Percentiles rank a stretch among this genome's conserved stretches.
Conservation (phyloP, 2,888 invertebrate genomes). For the Heterodera filipjevi region DNA sequence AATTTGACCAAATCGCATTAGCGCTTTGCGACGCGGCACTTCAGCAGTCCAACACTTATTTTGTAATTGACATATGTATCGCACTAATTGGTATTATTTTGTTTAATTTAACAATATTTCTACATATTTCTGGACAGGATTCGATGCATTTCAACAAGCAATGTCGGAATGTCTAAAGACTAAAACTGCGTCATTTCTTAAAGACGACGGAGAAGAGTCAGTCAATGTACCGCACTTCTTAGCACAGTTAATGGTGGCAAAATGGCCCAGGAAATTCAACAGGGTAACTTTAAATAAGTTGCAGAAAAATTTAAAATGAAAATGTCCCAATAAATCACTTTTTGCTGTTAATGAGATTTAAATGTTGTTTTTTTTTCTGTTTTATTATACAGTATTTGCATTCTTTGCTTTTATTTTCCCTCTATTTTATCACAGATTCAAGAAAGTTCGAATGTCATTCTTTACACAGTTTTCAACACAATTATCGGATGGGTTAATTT, state of each 20-base stretch:
- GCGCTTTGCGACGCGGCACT: constrained; percentile 36
- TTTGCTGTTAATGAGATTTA: no score
- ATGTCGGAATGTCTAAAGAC: constrained; percentile 21
- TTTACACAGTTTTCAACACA: constrained; percentile 32
- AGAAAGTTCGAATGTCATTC: constrained; percentile 34
- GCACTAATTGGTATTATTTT: constrained; percentile 28
- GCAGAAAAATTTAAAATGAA: no score
- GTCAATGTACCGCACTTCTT: constrained; percentile 31
- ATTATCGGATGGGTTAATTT: constrained; percentile 37
- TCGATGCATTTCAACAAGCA: constrained; percentile 25
- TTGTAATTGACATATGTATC: constrained; percentile 35
- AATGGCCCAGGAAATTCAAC: constrained; percentile 38
- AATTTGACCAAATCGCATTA: constrained; percentile 14
- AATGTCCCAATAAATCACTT: no score
- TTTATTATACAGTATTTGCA: no score
- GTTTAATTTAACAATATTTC: neutral
- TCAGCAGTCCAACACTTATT: constrained; percentile 30
- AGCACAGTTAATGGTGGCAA: constrained; percentile 31
- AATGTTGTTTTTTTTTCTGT: no score
- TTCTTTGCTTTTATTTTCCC: no score
- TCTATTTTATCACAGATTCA: neutral
- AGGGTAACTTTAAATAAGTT: constrained; percentile 19
- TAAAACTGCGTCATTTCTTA: constrained; percentile 15
- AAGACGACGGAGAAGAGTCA: neutral
- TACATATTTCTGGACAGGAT: no score